These are phyloP conservation scores for Linepithema humile DNA, from an alignment of 1,140 invertebrate genomes.

Conservation along the genomic window DNA sequence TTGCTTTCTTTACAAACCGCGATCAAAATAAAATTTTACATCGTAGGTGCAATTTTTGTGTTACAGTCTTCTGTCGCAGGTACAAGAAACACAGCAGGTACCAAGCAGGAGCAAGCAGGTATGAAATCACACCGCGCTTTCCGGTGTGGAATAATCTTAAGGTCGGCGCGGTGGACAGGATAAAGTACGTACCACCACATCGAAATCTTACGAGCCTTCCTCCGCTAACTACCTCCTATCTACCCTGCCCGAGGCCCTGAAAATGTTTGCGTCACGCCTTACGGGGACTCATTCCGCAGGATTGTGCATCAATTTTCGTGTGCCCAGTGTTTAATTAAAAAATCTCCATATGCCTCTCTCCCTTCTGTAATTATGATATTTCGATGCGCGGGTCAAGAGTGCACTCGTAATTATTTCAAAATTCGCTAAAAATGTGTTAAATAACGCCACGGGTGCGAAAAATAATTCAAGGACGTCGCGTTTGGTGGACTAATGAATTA, in stretches of 20 bases:
- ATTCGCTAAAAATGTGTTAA: slow-evolving; percentile 5
- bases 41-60: too few relatives aligned
- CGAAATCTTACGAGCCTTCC: slow-evolving; percentile 81
- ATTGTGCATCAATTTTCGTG: slow-evolving; percentile 66
- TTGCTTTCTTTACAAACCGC: too few relatives aligned
- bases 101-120: too few relatives aligned
- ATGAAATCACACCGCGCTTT: too few relatives aligned
- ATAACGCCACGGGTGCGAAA: not conserved
- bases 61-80: too few relatives aligned
- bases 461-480: slow-evolving; percentile 17
- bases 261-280: slow-evolving; percentile 81
- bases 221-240: slow-evolving; percentile 81
- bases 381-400: not conserved
- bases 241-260: slow-evolving; percentile 80
- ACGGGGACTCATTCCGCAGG: slow-evolving; percentile 82
- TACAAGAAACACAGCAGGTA: too few relatives aligned
- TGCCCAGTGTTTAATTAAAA: slow-evolving; percentile 58
- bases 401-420: slow-evolving; percentile 3
- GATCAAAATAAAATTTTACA: too few relatives aligned
- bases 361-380: not conserved
- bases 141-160: slow-evolving; percentile 74
- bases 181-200: slow-evolving; percentile 77
- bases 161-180: slow-evolving; percentile 78
- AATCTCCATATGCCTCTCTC: not conserved
- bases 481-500: slow-evolving; percentile 26